A percentile compares a stretch with the other conserved stretches of the same genome.
phyloP scores from a whole-genome alignment of 2,113 vertebrate genomes.

The Heterotis niloticus region DNA sequence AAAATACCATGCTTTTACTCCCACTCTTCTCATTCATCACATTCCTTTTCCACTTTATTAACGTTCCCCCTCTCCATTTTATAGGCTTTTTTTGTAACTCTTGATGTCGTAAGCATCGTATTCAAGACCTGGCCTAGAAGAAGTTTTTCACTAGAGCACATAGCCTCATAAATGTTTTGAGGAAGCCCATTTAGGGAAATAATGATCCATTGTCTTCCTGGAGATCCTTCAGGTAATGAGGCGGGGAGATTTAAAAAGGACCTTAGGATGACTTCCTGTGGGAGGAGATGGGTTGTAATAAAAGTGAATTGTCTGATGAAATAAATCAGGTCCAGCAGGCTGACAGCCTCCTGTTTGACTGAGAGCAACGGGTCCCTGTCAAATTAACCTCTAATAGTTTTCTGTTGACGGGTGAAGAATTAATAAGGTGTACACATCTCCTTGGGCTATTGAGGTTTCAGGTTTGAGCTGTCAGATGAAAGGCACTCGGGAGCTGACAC shows the following conservation, averaged over 20 bases:
- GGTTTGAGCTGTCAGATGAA: neutral
- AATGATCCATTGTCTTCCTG: constrained; percentile 35
- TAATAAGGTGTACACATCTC: neutral
- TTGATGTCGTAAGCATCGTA: neutral
- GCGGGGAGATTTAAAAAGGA: constrained; percentile 45
- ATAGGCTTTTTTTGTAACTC: neutral
- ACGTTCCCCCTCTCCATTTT: neutral
- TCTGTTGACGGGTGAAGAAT: neutral
- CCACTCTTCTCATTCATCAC: neutral
- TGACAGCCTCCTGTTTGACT: neutral
- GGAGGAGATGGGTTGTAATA: constrained; percentile 33
- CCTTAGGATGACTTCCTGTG: constrained; percentile 49
- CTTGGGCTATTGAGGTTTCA: neutral
- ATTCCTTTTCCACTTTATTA: neutral
- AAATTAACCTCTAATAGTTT: constrained; percentile 4
- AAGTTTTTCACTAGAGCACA: constrained; percentile 28
- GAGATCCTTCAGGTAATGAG: constrained; percentile 39
- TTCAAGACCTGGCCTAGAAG: neutral
- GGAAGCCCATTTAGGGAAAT: constrained; percentile 38
- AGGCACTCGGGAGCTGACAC: too few species aligned
- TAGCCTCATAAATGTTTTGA: constrained; percentile 39
- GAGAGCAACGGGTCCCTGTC: neutral
- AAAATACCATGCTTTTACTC: neutral
- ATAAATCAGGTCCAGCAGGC: constrained; percentile 16
- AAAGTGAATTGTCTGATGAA: constrained; percentile 42